Evolutionary conservation across 2,797 vertebrate species (phyloP).

Genomic region (Takifugu ocellatus): DNA sequence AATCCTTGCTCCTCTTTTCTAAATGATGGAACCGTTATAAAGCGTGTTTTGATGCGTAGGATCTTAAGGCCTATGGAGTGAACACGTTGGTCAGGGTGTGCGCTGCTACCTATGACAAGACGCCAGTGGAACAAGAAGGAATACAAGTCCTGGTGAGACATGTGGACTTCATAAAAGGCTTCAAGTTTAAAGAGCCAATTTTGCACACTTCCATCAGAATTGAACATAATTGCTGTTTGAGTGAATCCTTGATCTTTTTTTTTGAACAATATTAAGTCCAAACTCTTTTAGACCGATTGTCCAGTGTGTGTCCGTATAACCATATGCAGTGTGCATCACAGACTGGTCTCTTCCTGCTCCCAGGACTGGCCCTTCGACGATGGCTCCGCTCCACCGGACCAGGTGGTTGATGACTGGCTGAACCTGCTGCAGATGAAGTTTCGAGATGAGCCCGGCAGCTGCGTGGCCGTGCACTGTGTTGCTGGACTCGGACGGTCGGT

Average conservation of each 20-base stretch:
- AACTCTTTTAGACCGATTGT: neutral
- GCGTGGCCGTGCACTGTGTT: conserved; percentile 79
- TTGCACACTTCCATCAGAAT: too few species aligned
- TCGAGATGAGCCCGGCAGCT: conserved; percentile 74
- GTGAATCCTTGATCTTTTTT: neutral
- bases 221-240: neutral
- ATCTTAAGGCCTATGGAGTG: conserved; percentile 89
- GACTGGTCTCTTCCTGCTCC: neutral
- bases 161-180: too few species aligned
- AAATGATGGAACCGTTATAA: neutral
- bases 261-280: neutral
- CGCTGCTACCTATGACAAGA: conserved; percentile 91
- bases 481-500: conserved; percentile 77
- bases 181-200: too few species aligned
- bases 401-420: conserved; percentile 78
- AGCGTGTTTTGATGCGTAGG: conserved; percentile 40
- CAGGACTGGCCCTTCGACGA: conserved; percentile 81
- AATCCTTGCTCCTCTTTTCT: neutral
- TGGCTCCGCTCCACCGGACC: conserved; percentile 75
- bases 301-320: neutral
- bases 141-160: conserved; percentile 87
- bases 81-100: conserved; percentile 95
- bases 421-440: conserved; percentile 76
- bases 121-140: conserved; percentile 93
- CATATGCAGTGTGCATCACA: too few species aligned